These are phyloP conservation scores for Agrilus mali DNA, from an alignment of 2,888 invertebrate species.

Conservation along the genomic window DNA sequence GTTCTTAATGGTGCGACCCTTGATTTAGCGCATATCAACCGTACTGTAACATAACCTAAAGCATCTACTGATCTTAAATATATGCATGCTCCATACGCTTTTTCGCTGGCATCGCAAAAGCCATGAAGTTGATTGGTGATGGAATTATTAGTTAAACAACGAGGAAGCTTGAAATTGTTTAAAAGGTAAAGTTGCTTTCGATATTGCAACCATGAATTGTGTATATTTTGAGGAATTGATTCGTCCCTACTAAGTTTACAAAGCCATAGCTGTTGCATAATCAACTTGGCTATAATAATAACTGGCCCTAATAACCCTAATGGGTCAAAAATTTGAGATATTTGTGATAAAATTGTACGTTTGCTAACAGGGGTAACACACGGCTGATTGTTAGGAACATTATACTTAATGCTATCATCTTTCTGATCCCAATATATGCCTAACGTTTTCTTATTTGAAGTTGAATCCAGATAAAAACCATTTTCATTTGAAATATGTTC, in stretches of 20 bases:
- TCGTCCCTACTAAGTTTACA: slow-evolving; percentile 10
- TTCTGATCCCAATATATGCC: too few relatives aligned
- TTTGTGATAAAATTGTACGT: slow-evolving; percentile 5
- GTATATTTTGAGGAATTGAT: slow-evolving; percentile 1
- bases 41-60: background rate
- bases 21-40: slow-evolving; percentile 2
- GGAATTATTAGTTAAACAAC: background rate
- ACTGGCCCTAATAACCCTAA: slow-evolving; percentile 8
- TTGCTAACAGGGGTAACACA: background rate
- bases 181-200: background rate
- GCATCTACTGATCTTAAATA: slow-evolving; percentile 2
- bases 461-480: background rate
- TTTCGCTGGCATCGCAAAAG: slow-evolving; percentile 6
- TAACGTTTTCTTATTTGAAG: background rate
- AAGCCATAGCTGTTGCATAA: slow-evolving; percentile 11
- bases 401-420: too few relatives aligned
- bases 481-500: background rate
- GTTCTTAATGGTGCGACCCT: slow-evolving; percentile 4
- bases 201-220: background rate
- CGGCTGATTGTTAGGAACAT: too few relatives aligned
- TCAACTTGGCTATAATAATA: slow-evolving; percentile 7
- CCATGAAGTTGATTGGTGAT: background rate
- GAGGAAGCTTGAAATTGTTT: background rate
- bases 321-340: slow-evolving; percentile 10
- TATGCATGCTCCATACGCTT: slow-evolving; percentile 5